Conservation (phyloP, 2,888 invertebrate genomes). For the Apotomis capreana region DNA sequence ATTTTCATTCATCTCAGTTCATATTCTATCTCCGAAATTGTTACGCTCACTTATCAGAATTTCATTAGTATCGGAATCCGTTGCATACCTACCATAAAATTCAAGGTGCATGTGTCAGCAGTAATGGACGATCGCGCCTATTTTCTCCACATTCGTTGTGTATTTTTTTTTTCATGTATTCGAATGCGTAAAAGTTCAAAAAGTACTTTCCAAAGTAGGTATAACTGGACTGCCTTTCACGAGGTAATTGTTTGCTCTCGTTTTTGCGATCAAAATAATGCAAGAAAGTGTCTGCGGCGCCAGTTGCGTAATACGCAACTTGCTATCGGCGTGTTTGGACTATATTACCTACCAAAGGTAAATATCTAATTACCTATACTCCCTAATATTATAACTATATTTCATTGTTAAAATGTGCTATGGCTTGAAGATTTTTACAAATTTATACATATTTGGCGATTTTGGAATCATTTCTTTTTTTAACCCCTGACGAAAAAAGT, state of each 20-base stretch:
- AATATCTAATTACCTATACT: too few relatives aligned
- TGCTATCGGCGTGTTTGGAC: conserved; percentile 4
- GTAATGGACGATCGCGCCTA: conserved; percentile 51
- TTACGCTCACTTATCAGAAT: too few relatives aligned
- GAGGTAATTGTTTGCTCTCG: conserved; percentile 70
- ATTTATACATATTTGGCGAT: too few relatives aligned
- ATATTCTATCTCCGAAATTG: too few relatives aligned
- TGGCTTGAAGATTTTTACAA: too few relatives aligned
- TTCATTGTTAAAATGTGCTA: too few relatives aligned
- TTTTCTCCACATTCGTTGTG: conserved; percentile 47
- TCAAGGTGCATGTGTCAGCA: neutral
- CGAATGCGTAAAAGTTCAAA: conserved; percentile 67
- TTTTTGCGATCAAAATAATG: conserved; percentile 63
- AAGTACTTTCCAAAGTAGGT: conserved; percentile 75
- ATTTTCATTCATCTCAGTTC: too few relatives aligned
- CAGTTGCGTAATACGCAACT: conserved; percentile 25
- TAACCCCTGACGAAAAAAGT: too few relatives aligned
- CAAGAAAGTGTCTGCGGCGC: conserved; percentile 49
- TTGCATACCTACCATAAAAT: neutral
- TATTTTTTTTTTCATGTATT: conserved; percentile 10
- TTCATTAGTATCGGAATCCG: too few relatives aligned
- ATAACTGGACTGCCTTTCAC: conserved; percentile 72
- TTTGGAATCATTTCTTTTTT: too few relatives aligned
- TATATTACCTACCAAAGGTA: neutral
- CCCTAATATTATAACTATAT: too few relatives aligned